Conservation (phyloP, 92 coral and sea anemone species). For the Siderastrea siderea region DNA sequence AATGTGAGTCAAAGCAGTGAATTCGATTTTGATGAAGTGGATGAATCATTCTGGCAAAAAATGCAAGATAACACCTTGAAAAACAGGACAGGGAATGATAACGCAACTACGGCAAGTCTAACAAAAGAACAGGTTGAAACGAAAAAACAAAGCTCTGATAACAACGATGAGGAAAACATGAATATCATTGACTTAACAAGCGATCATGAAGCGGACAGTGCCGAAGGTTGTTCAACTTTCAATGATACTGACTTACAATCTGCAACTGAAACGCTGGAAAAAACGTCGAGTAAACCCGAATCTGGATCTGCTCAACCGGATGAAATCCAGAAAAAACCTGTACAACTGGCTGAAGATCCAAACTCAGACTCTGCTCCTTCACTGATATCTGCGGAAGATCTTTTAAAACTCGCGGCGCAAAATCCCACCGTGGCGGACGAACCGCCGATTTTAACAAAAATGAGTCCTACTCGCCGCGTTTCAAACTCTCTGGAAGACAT, state of each 20-base stretch:
- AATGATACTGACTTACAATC: constrained; percentile 4
- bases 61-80: constrained; percentile 46
- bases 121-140: neutral
- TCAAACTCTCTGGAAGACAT: constrained; percentile 83
- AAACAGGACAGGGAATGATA: constrained; percentile 1
- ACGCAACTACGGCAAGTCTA: neutral
- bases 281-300: neutral
- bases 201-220: constrained; percentile 53
- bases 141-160: neutral
- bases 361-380: constrained; percentile 82
- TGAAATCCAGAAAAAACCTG: constrained; percentile 18
- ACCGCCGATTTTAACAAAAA: constrained; percentile 88
- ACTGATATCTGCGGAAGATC: constrained; percentile 89
- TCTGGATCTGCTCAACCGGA: constrained; percentile 5
- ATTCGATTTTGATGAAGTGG: constrained; percentile 83
- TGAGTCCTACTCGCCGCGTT: constrained; percentile 69
- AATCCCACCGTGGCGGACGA: constrained; percentile 83
- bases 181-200: constrained; percentile 67
- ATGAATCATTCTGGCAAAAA: constrained; percentile 67
- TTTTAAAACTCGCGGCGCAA: constrained; percentile 90
- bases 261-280: neutral
- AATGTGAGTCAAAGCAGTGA: constrained; percentile 67
- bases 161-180: constrained; percentile 7
- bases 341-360: neutral
- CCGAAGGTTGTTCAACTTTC: neutral